A percentile compares a stretch with the other conserved stretches of the same genome.
Conservation (phyloP, 2,888 invertebrate species). For the Ophion ventricosus region DNA sequence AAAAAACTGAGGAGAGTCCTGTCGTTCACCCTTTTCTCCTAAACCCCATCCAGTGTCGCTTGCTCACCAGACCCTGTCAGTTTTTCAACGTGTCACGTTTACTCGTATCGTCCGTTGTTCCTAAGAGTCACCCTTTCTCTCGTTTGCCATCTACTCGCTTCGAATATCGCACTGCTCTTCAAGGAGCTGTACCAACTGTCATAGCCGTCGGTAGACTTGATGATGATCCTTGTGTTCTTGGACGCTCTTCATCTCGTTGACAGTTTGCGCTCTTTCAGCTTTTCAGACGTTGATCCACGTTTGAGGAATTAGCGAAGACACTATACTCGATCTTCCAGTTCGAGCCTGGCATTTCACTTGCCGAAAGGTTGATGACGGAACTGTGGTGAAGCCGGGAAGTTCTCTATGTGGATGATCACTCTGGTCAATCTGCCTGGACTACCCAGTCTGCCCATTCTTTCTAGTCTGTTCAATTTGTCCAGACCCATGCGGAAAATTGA, state of each 20-base stretch:
- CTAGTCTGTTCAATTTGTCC: too few species aligned
- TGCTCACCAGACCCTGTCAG: slow-evolving; percentile 42
- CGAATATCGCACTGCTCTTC: slow-evolving; percentile 53
- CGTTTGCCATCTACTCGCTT: slow-evolving; percentile 39
- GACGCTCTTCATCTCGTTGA: slow-evolving; percentile 50
- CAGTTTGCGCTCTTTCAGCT: slow-evolving; percentile 34
- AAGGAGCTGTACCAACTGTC: slow-evolving; percentile 66
- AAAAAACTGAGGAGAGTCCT: slow-evolving; percentile 48
- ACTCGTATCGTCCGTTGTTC: slow-evolving; percentile 58
- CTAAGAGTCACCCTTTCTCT: slow-evolving; percentile 35
- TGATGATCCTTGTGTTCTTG: slow-evolving; percentile 55
- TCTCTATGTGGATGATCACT: too few species aligned
- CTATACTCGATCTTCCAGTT: too few species aligned
- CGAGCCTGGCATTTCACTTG: too few species aligned
- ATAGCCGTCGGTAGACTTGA: slow-evolving; percentile 18
- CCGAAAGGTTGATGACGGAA: too few species aligned
- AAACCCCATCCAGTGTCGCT: slow-evolving; percentile 21
- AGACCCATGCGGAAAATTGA: too few species aligned
- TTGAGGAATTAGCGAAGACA: too few species aligned
- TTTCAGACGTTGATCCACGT: background rate
- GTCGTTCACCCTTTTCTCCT: slow-evolving; percentile 46
- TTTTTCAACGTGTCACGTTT: slow-evolving; percentile 35
- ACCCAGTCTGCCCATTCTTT: too few species aligned
- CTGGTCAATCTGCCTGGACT: too few species aligned
- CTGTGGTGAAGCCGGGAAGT: too few species aligned